Evolutionary conservation across 2,113 vertebrate genomes (phyloP).

Genomic region (Corythornis madagascariensis): DNA sequence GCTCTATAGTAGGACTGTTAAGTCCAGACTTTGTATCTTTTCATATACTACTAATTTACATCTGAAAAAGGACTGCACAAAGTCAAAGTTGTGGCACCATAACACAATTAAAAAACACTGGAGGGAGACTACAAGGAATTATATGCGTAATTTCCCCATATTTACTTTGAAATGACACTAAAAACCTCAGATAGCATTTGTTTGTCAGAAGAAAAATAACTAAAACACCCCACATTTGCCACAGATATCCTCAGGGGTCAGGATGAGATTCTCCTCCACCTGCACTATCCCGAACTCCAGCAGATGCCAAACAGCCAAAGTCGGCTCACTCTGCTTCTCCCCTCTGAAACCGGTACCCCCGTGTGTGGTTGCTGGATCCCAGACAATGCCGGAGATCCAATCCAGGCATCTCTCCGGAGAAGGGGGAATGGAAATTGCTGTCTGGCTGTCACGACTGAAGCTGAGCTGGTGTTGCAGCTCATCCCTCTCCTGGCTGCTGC

Average conservation of each 20-base stretch:
- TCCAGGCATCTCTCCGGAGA: neutral
- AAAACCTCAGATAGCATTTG: neutral
- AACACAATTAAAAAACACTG: neutral
- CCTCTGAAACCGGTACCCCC: neutral
- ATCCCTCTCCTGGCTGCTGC: constrained; percentile 14
- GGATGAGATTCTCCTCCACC: neutral
- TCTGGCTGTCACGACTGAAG: neutral
- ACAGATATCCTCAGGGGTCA: neutral
- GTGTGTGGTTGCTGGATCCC: neutral
- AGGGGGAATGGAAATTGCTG: neutral
- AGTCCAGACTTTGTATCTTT: neutral
- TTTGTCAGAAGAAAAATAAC: neutral
- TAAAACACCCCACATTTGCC: fast-evolving
- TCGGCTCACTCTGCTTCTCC: neutral
- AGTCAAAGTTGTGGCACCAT: neutral
- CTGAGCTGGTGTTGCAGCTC: neutral
- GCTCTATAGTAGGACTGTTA: neutral
- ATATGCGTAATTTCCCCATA: neutral
- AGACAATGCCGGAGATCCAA: neutral
- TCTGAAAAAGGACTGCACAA: neutral
- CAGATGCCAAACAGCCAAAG: neutral
- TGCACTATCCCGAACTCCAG: neutral
- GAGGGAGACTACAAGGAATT: neutral
- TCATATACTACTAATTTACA: neutral
- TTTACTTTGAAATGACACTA: neutral